Percentiles rank a stretch among this genome's conserved stretches.
These are phyloP conservation scores for Leptoteleia sp. DNA, from an alignment of 1,140 invertebrate species.

Conservation along the genomic window DNA sequence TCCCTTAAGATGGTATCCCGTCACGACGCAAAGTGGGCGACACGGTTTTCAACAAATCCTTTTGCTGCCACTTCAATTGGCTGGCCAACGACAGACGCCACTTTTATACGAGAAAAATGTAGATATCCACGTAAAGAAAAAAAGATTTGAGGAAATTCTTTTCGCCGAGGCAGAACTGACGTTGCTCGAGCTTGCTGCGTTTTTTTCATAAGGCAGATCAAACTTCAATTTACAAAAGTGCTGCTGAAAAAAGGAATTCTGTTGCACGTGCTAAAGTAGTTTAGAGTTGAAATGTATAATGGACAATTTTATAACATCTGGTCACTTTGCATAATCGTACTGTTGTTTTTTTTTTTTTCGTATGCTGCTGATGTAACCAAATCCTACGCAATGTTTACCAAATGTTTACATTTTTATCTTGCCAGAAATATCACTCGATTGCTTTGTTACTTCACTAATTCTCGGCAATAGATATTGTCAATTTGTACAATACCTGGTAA, in stretches of 20 bases:
- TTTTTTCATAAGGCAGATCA: constrained; percentile 54
- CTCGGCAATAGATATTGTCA: not conserved
- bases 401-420: no score
- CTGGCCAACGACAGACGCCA: constrained; percentile 15
- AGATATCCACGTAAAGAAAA: constrained; percentile 32
- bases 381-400: not conserved
- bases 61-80: constrained; percentile 31
- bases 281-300: constrained; percentile 46
- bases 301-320: constrained; percentile 33
- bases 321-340: constrained; percentile 16
- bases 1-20: constrained; percentile 13
- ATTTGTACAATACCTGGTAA: constrained; percentile 15
- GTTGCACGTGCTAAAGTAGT: constrained; percentile 20
- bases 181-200: constrained; percentile 9
- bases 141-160: constrained; percentile 22
- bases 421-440: not conserved
- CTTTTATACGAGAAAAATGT: constrained; percentile 39
- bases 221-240: constrained; percentile 61
- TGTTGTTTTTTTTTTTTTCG: not conserved
- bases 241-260: constrained; percentile 27
- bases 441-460: constrained; percentile 1
- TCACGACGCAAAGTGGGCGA: constrained; percentile 16
- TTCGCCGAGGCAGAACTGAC: constrained; percentile 1
- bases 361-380: not conserved
- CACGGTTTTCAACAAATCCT: constrained; percentile 32